Evolutionary conservation across 2,113 vertebrate genomes (phyloP).

Genomic region (Serilophus lunatus): DNA sequence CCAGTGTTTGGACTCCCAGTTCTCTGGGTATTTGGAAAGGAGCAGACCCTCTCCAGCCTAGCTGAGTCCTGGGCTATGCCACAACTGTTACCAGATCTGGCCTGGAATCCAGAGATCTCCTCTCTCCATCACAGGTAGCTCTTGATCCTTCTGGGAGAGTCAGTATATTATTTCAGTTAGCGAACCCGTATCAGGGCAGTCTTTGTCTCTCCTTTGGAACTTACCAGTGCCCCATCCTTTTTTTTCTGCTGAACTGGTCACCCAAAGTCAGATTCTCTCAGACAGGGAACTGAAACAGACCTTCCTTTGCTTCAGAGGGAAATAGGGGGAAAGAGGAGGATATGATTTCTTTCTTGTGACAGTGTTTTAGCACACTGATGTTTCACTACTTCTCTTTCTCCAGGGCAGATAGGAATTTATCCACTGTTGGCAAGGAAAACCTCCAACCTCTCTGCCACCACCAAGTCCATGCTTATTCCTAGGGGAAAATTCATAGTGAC

Average conservation of each 20-base stretch:
- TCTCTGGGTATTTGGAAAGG: neutral
- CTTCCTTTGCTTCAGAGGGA: neutral
- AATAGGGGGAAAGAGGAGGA: neutral
- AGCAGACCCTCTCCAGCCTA: neutral
- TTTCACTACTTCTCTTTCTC: neutral
- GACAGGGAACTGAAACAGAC: neutral
- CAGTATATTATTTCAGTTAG: neutral
- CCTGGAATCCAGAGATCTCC: neutral
- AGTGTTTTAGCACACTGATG: neutral
- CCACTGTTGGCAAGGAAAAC: neutral
- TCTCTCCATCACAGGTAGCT: accelerated
- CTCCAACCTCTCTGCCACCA: neutral
- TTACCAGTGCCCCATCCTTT: neutral
- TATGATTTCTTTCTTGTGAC: neutral
- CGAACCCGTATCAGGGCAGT: neutral
- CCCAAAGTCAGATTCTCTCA: neutral
- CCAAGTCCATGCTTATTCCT: neutral
- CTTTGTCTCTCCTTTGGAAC: neutral
- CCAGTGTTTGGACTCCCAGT: neutral
- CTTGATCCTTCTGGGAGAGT: neutral
- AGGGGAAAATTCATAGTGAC: neutral
- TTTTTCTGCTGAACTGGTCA: neutral
- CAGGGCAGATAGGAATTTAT: neutral
- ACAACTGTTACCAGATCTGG: neutral
- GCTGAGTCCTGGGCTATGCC: neutral